Evolutionary conservation across 2,888 invertebrate genomes (phyloP), one percentile per base, ranked within the genome.

Genomic region (Napeogenes inachia): DNA sequence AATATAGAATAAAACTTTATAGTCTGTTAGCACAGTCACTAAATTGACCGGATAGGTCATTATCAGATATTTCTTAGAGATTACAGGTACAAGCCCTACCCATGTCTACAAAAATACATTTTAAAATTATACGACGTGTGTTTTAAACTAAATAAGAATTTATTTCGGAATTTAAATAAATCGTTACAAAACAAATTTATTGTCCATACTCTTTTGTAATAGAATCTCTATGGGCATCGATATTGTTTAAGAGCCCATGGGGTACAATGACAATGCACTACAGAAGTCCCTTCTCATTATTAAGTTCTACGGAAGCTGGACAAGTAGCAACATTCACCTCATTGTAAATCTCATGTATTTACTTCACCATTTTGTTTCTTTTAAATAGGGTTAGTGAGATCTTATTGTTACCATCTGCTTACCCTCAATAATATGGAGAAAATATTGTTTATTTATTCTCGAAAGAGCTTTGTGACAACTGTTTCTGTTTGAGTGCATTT

Each of bases 401-500:
- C 73, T 78, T 75, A 79, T 89, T 89, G 89, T 87, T 75, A 64
- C 54, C 85, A 83, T 80, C 82, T 85, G 84, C 79, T 21, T 81
- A 81, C 81, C 82, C 75, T 73, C 68, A 75, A 70, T 50, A 5
- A 50, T 50, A 50, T 50, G 66, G 72, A 75, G 80, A 82, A 85
- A 79, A 90, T 87, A 86, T 87, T 88, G 85, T 89, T 86, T 88
- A 81, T 87, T 88, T 88, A 82, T 74, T 78, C 78, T 81, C 78
- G 78, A 84, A 84, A 82, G 79, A 68, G 80, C 81, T 82, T 85
- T 84, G 79, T 86, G 81, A 84, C 86, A 83, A 76, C 79, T 76
- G 75, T 79, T 81, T 79, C 76, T 81, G 75, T 77, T 77, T 77
- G 74, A 81, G 75, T 77, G 76, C 75, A 68, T 73, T 78, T 69